These are phyloP conservation scores for Steinernema feltiae DNA, from an alignment of 1,140 invertebrate species.

Conservation along the genomic window DNA sequence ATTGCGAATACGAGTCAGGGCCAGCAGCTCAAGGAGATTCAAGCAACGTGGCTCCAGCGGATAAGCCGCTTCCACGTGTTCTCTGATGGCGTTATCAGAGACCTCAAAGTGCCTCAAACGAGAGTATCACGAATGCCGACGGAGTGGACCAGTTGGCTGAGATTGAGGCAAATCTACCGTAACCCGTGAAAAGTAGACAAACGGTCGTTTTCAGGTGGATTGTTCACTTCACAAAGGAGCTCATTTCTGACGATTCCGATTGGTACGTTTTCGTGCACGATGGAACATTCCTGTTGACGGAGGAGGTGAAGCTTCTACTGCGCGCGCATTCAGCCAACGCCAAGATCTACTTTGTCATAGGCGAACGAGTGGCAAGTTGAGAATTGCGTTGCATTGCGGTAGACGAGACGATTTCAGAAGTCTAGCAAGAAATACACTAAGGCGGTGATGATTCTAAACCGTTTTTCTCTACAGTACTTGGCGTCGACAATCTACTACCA, in stretches of 20 bases:
- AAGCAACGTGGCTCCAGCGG: background rate
- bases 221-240: background rate
- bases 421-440: background rate
- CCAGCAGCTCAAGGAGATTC: background rate
- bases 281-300: background rate
- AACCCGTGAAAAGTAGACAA: background rate
- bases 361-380: background rate
- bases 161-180: background rate
- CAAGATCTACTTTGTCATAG: background rate
- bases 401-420: background rate
- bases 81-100: background rate
- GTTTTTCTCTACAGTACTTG: background rate
- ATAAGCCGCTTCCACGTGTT: background rate
- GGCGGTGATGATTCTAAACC: background rate
- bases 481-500: background rate
- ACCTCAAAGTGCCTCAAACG: background rate
- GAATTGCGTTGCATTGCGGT: background rate
- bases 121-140: background rate
- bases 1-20: background rate
- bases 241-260: background rate
- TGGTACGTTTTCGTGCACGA: conserved; percentile 1
- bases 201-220: background rate
- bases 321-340: background rate
- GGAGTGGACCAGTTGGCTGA: background rate
- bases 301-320: background rate